Conservation (phyloP, 64 coral and sea anemone species). For the Porites australiensis region DNA sequence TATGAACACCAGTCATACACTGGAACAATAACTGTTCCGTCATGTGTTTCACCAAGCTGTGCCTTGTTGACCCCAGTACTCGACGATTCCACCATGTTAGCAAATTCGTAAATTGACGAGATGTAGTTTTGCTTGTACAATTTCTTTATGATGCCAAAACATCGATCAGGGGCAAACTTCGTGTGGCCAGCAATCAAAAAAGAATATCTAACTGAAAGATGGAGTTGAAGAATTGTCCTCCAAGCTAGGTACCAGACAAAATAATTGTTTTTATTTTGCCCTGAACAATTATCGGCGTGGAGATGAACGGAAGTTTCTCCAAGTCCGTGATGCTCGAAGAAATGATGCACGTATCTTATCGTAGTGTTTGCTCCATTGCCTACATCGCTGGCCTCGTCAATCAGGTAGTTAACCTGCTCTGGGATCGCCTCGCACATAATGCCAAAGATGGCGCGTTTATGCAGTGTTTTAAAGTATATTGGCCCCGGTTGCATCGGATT, state of each 20-base stretch:
- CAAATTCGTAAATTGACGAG: neutral
- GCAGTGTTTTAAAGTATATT: constrained; percentile 17
- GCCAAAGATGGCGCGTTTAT: constrained; percentile 28
- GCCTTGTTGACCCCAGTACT: neutral
- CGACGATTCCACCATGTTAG: too few species aligned
- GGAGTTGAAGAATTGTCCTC: neutral
- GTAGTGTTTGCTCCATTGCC: constrained; percentile 18
- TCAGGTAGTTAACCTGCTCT: constrained; percentile 22
- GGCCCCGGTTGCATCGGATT: neutral
- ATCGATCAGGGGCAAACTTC: too few species aligned
- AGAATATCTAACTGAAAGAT: too few species aligned
- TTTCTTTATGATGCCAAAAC: neutral
- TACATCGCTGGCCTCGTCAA: neutral
- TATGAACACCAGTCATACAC: neutral
- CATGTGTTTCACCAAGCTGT: constrained; percentile 4
- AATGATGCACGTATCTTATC: constrained; percentile 8
- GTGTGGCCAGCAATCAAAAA: too few species aligned
- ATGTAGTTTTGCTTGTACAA: neutral
- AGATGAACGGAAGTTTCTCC: constrained; percentile 20
- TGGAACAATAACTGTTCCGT: constrained; percentile 2
- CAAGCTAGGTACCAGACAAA: constrained; percentile 6
- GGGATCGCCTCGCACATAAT: constrained; percentile 27
- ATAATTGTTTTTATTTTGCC: constrained; percentile 17
- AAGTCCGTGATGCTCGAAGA: constrained; percentile 27
- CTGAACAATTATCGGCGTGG: neutral